phyloP scores from a whole-genome alignment of 2,113 vertebrate genomes.

The Nipponia nippon region DNA sequence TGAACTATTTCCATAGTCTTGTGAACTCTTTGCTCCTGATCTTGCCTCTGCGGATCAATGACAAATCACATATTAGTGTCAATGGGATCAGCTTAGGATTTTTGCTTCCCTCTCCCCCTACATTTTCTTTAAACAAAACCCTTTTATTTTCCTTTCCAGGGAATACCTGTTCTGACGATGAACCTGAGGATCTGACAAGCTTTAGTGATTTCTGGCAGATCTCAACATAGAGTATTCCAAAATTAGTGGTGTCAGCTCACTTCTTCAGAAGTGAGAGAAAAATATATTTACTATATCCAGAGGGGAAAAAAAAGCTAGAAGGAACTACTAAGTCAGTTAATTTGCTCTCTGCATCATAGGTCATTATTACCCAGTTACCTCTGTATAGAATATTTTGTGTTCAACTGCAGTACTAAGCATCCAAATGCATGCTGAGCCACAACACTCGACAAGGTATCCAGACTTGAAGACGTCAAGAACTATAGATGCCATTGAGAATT shows the following conservation, averaged over 20 bases:
- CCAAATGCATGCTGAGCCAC: background rate
- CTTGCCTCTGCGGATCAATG: background rate
- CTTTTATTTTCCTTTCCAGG: background rate
- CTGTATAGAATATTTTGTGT: background rate
- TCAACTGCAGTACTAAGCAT: background rate
- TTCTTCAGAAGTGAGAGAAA: background rate
- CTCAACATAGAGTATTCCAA: background rate
- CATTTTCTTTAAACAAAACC: background rate
- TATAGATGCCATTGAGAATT: background rate
- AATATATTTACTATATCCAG: background rate
- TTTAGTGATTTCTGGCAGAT: background rate
- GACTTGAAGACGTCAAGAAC: background rate
- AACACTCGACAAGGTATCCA: background rate
- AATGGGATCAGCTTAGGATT: background rate
- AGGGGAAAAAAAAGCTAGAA: background rate
- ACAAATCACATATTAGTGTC: background rate
- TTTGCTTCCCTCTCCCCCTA: background rate
- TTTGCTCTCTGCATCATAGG: background rate
- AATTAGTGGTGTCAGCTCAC: background rate
- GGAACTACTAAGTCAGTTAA: background rate
- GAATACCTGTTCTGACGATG: background rate
- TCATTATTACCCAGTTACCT: background rate
- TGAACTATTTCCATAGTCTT: background rate
- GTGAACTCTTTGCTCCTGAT: background rate
- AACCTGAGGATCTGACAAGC: background rate